Evolutionary conservation across 2,888 invertebrate species (phyloP), one percentile per base, ranked within the genome.

Genomic region (Mechanitis messenoides): DNA sequence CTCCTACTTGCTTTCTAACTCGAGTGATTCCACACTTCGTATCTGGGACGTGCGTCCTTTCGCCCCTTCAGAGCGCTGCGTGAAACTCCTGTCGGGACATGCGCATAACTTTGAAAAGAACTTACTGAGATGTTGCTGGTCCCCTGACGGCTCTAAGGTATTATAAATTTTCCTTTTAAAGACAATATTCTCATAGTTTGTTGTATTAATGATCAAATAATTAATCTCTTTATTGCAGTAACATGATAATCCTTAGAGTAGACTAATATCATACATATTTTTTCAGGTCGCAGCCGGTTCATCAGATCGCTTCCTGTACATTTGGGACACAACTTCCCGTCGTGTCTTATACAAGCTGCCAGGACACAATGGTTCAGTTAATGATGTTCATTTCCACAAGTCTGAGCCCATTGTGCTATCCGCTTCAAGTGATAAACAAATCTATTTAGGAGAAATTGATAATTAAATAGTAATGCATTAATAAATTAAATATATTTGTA

Each of bases 71-170:
- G 98, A 98, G 78, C 92, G 99, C 68, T 98, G 98, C 83, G 95
- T 98, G 0, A 98, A 98, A 84, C 93, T 98, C 47, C 92, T 98
- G 69, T 93, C 94, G 11, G 98, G 98, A 0, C 98, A 98, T 88
- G 97, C 97, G 75, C 98, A 99, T 85, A 98, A 98, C 87, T 99
- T 98, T 83, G 99, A 99, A 87, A 97, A 97, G 87, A 99, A 99
- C 90, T 91, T 99, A 63, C 85, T 99, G 61, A 92, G 96, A 28
- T 98, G 98, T 80, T 92, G 95, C 0, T 99, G 99, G 99, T 94
- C 98, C 1, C 93, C 94, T 0, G 98, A 98, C 84, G 98, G 98
- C 1, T 95, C 95, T 60, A 96, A 96, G 90, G 94, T 98, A 63
- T 56, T n/a, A 38, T 38, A 38, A 2, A 6, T 38, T 38, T 38